Percentiles rank a stretch among this genome's conserved stretches.
Conservation (phyloP, 2,797 vertebrate species). For the Anguilla megastoma region DNA sequence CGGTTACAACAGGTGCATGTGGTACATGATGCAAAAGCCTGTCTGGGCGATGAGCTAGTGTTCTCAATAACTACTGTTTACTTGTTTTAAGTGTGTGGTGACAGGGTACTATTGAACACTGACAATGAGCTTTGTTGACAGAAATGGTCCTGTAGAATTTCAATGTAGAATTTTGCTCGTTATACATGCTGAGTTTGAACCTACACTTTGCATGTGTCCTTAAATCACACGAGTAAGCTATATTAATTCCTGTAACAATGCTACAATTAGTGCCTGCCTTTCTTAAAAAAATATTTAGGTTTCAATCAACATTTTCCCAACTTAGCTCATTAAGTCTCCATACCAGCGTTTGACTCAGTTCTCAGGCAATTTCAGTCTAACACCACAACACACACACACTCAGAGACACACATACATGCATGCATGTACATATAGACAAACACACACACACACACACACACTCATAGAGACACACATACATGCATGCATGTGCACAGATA, state of each 20-base stretch:
- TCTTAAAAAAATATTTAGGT: background rate
- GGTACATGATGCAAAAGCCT: background rate
- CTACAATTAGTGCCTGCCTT: background rate
- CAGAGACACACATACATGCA: no score
- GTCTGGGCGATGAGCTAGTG: background rate
- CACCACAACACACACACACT: no score
- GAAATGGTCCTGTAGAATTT: background rate
- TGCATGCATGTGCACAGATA: no score
- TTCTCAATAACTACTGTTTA: background rate
- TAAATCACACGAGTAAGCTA: background rate
- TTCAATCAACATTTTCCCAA: no score
- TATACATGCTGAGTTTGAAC: background rate
- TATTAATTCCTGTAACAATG: background rate
- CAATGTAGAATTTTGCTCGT: background rate
- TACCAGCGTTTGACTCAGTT: no score
- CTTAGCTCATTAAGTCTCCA: no score
- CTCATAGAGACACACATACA: no score
- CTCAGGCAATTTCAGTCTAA: no score
- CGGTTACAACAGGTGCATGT: background rate
- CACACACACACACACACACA: no score
- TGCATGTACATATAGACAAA: no score
- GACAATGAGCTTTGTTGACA: background rate
- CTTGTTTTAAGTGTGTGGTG: background rate
- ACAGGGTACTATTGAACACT: background rate
- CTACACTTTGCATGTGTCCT: background rate